Evolutionary conservation across 2,797 vertebrate species (phyloP).

Genomic region (Gymnothorax javanicus): DNA sequence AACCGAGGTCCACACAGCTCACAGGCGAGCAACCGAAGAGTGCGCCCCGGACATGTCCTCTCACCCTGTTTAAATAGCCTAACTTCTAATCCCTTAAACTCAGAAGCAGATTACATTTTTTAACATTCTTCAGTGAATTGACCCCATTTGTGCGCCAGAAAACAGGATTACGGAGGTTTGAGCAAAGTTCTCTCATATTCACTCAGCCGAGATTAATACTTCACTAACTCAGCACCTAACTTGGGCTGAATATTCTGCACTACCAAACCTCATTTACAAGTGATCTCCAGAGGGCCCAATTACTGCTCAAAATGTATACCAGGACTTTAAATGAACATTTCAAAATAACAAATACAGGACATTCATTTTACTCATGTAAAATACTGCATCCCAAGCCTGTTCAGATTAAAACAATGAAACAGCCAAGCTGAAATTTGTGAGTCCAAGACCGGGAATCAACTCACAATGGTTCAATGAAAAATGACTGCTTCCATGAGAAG

Average conservation of each 20-base stretch:
- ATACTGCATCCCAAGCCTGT: neutral
- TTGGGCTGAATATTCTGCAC: neutral
- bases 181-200: neutral
- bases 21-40: neutral
- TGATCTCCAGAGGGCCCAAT: neutral
- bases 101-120: slow-evolving; percentile 39
- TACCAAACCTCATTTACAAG: neutral
- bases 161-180: slow-evolving; percentile 18
- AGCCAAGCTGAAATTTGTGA: neutral
- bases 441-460: neutral
- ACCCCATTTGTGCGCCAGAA: slow-evolving; percentile 30
- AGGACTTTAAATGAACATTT: neutral
- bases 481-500: neutral
- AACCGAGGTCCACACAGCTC: neutral
- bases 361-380: neutral
- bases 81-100: slow-evolving; percentile 34
- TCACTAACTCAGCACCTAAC: slow-evolving; percentile 6
- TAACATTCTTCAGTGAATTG: slow-evolving; percentile 38
- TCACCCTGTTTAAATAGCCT: neutral
- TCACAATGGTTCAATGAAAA: neutral
- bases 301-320: neutral
- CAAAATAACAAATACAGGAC: neutral
- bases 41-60: neutral
- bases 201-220: neutral
- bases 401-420: neutral